These are phyloP conservation scores for Caenorhabditis brenneri DNA, from an alignment of 1,140 invertebrate genomes.

Conservation along the genomic window DNA sequence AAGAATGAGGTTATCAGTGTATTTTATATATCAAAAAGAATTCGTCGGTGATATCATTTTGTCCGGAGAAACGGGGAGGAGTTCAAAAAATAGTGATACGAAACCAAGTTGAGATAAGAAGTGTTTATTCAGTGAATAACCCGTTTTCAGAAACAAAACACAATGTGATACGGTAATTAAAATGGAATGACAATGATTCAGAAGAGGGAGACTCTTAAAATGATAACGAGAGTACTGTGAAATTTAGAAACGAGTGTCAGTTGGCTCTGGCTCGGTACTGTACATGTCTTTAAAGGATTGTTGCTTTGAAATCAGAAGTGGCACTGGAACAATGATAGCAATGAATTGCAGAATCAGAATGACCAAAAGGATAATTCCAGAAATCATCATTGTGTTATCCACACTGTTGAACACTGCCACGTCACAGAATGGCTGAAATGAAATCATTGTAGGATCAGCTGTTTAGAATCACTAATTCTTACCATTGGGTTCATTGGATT, in stretches of 20 bases:
- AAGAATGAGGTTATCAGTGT: not conserved
- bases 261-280: not conserved
- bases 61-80: slow-evolving; percentile 1
- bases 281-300: not conserved
- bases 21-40: not conserved
- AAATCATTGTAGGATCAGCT: not conserved
- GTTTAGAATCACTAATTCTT: not conserved
- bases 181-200: not conserved
- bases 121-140: slow-evolving; percentile 32
- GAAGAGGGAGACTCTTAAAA: not conserved
- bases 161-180: not conserved
- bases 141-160: not conserved
- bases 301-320: not conserved
- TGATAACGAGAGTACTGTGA: not conserved
- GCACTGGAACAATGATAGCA: not conserved
- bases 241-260: not conserved
- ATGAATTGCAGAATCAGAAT: not conserved
- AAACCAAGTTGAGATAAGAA: not conserved
- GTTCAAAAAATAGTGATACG: not conserved
- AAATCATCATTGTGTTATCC: slow-evolving; percentile 32
- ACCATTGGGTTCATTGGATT: not conserved
- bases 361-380: not conserved
- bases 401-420: slow-evolving; percentile 3
- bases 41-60: not conserved
- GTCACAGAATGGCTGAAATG: not conserved